These are phyloP conservation scores for Octodonta nipae DNA, from an alignment of 2,888 invertebrate genomes.

Conservation along the genomic window DNA sequence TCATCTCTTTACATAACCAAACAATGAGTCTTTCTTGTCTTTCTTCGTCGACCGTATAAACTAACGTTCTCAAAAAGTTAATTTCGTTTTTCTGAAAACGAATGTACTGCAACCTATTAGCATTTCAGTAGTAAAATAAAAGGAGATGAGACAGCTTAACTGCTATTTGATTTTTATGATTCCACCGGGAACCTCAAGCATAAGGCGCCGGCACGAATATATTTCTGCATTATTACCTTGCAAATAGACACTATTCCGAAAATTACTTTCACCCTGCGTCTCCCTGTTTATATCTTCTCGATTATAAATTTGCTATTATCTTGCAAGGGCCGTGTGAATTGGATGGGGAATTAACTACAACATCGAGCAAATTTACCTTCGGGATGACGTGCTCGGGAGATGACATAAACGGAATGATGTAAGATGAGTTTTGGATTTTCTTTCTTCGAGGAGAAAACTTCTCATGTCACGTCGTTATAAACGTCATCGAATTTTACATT, in stretches of 20 bases:
- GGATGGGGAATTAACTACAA: constrained; percentile 20
- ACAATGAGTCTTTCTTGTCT: too few relatives aligned
- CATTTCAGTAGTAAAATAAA: constrained; percentile 10
- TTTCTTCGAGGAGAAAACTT: too few relatives aligned
- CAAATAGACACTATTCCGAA: constrained; percentile 19
- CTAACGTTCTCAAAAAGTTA: too few relatives aligned
- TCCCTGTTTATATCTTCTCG: constrained; percentile 19
- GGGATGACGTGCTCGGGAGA: constrained; percentile 13
- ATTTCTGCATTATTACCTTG: constrained; percentile 18
- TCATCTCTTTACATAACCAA: too few relatives aligned
- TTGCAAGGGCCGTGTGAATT: constrained; percentile 16
- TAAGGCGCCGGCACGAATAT: constrained; percentile 13
- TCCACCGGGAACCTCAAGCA: constrained; percentile 9
- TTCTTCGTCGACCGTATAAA: too few relatives aligned
- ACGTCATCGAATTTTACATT: too few relatives aligned
- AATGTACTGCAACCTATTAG: constrained; percentile 5
- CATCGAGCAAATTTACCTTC: constrained; percentile 14
- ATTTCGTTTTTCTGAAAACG: background rate
- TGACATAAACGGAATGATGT: too few relatives aligned
- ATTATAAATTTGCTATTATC: constrained; percentile 22
- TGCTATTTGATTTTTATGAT: constrained; percentile 18
- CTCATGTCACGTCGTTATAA: too few relatives aligned
- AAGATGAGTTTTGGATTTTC: too few relatives aligned
- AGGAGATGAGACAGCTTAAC: constrained; percentile 13
- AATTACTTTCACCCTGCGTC: constrained; percentile 18